phyloP scores from a whole-genome alignment of 2,797 vertebrate species.

The Siniperca obscura region DNA sequence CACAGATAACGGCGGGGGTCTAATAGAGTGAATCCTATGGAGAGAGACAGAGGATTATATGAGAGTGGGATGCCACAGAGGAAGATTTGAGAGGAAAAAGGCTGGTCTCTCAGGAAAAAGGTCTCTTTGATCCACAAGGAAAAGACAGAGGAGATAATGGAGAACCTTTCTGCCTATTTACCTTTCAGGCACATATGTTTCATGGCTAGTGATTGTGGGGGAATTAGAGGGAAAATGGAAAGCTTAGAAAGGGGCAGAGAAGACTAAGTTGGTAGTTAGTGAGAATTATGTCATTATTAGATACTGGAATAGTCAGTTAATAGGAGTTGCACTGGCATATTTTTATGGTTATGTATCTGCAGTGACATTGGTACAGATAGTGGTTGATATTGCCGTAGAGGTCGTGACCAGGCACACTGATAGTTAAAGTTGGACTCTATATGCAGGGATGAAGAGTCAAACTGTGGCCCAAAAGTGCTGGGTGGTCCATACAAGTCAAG shows the following conservation, averaged over 20 bases:
- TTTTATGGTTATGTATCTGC: conserved; percentile 48
- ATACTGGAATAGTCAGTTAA: conserved; percentile 51
- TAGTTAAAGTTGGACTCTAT: conserved; percentile 46
- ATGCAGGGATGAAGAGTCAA: conserved; percentile 65
- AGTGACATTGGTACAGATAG: conserved; percentile 49
- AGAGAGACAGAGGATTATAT: conserved; percentile 56
- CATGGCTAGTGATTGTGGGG: conserved; percentile 33
- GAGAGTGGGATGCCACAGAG: conserved; percentile 37
- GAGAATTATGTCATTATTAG: conserved; percentile 46
- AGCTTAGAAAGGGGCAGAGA: conserved; percentile 12
- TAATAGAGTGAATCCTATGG: conserved; percentile 56
- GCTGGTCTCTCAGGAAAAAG: conserved; percentile 12
- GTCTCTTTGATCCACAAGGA: conserved; percentile 32
- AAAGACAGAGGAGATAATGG: conserved; percentile 51
- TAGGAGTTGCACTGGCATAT: conserved; percentile 51
- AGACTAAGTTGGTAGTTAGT: conserved; percentile 62
- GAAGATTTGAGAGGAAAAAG: conserved; percentile 29
- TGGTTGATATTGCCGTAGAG: conserved; percentile 65
- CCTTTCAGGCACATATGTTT: conserved; percentile 59
- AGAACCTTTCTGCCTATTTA: conserved; percentile 47
- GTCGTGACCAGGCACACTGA: conserved; percentile 67
- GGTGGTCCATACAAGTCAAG: conserved; percentile 47
- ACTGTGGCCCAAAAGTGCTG: conserved; percentile 49
- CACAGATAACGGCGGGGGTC: conserved; percentile 47
- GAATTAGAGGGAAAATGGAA: conserved; percentile 26